phyloP scores from a whole-genome alignment of 2,888 invertebrate species.

The Anodontia alba region DNA sequence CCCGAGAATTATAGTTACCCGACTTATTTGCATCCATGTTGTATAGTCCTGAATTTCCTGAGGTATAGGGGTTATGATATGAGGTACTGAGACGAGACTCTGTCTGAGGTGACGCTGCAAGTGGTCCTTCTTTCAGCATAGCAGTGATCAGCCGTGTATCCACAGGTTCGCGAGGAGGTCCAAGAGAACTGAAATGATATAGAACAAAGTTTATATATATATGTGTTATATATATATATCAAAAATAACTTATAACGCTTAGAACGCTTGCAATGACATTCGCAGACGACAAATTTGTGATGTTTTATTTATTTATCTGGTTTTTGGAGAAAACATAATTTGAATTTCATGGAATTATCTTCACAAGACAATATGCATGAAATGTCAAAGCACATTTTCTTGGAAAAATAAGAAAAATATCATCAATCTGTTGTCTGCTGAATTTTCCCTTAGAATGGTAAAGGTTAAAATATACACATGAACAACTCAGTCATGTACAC shows the following conservation, averaged over 20 bases:
- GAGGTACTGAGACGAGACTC: conserved; percentile 30
- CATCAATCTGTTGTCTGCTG: no score
- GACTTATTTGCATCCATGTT: conserved; percentile 22
- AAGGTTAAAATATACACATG: no score
- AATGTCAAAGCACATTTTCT: no score
- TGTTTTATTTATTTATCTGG: no score
- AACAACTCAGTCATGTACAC: no score
- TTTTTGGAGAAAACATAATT: no score
- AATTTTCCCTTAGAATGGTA: no score
- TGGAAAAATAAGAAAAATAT: no score
- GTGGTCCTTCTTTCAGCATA: conserved; percentile 54
- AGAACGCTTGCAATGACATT: no score
- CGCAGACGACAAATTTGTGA: no score
- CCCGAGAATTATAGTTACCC: conserved; percentile 20
- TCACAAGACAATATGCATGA: no score
- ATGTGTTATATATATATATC: background rate
- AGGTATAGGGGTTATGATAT: conserved; percentile 23
- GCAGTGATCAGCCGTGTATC: conserved; percentile 55
- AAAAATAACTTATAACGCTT: background rate
- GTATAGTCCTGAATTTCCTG: conserved; percentile 25
- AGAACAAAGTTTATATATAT: background rate
- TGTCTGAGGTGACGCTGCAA: background rate
- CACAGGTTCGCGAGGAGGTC: background rate
- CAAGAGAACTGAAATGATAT: background rate
- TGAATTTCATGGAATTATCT: no score